Evolutionary conservation across 2,888 invertebrate species (phyloP).

Genomic region (Stenurella melanura): DNA sequence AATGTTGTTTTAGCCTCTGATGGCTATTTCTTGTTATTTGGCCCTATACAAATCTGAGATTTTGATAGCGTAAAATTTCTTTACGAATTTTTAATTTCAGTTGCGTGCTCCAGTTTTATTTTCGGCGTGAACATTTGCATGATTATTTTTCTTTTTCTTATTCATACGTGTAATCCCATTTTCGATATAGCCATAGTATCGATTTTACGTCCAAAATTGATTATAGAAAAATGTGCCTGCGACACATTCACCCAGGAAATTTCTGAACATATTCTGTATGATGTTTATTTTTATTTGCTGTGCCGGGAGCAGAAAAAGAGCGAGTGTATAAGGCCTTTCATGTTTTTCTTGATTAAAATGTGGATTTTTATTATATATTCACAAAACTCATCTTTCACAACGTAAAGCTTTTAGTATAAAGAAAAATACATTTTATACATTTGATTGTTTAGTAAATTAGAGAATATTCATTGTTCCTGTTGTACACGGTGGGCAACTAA

Average conservation of each 20-base stretch:
- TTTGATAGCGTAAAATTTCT: no score
- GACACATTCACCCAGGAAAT: neutral
- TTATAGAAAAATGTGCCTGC: neutral
- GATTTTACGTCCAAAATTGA: constrained; percentile 2
- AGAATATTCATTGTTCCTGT: no score
- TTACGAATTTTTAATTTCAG: no score
- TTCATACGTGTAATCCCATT: neutral
- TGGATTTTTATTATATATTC: neutral
- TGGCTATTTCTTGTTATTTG: no score
- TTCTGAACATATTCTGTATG: neutral
- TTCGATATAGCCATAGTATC: neutral
- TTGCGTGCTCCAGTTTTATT: neutral
- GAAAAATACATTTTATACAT: no score
- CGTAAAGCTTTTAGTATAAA: no score
- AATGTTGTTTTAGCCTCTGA: no score
- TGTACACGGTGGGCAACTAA: no score
- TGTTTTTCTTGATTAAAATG: neutral
- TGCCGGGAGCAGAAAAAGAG: neutral
- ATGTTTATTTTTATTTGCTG: constrained; percentile 3
- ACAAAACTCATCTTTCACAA: neutral
- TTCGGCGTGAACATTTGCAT: neutral
- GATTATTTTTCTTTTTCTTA: neutral
- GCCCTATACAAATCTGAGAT: no score
- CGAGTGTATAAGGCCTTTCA: neutral
- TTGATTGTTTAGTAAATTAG: no score